Evolutionary conservation across 2,797 vertebrate species (phyloP).

Genomic region (Spea hammondii): DNA sequence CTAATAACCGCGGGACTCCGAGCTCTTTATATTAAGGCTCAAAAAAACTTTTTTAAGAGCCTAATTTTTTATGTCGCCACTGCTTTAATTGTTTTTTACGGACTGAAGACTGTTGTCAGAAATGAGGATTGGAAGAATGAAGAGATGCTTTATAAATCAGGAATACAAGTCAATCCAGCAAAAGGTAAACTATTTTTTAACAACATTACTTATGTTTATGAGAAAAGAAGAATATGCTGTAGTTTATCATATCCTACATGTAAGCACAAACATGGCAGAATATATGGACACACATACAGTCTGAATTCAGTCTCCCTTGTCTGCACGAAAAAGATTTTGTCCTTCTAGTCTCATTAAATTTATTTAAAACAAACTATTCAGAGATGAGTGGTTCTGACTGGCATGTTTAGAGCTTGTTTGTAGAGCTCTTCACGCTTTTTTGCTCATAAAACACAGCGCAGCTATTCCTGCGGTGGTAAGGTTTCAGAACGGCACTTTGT

Average conservation of each 20-base stretch:
- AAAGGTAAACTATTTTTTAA: constrained; percentile 80
- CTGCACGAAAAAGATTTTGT: constrained; percentile 2
- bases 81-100: constrained; percentile 83
- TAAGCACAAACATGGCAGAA: background rate
- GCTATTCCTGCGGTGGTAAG: background rate
- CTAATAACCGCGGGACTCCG: constrained; percentile 88
- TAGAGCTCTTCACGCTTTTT: constrained; percentile 24
- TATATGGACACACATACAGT: background rate
- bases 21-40: constrained; percentile 81
- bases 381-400: constrained; percentile 32
- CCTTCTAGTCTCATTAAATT: constrained; percentile 40
- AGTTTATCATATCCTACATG: background rate
- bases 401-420: constrained; percentile 37
- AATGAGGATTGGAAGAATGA: constrained; percentile 97
- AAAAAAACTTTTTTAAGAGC: constrained; percentile 78
- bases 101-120: constrained; percentile 88
- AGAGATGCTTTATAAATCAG: constrained; percentile 98
- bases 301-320: constrained; percentile 2
- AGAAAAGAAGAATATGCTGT: background rate
- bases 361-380: constrained; percentile 35
- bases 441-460: constrained; percentile 14
- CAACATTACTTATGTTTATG: background rate
- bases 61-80: constrained; percentile 82
- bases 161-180: constrained; percentile 98
- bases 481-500: background rate